Base-by-base conservation (phyloP, 1,140 invertebrate genomes). In the Drosophila carrolli region DNA sequence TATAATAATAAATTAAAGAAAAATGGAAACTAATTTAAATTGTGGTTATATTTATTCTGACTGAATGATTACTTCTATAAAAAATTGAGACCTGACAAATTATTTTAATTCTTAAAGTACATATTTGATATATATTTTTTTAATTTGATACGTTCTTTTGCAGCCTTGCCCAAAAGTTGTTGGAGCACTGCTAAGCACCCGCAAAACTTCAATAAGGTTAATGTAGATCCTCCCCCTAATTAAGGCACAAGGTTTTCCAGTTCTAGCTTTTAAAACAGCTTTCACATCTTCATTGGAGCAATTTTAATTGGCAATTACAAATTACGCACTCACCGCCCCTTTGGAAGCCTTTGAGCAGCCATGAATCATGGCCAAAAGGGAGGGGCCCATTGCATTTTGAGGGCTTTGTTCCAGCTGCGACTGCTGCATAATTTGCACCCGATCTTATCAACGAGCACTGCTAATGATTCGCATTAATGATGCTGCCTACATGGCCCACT, bases 391-490 rank as follows among this genome's bases (percentile, higher is more conserved):
- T 40, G 16, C 14, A 13, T 40, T 65, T 47, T n/a, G 6, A 37
- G 43, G 37, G 29, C 65, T 70, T 50, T 70, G 51, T 56, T 81
- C 16, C 38, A 32, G 61, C 44, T 66, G 59, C 57, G 35, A 40
- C 48, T 66, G 71, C 71, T 44, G 76, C 58, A 77, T 66, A 83
- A 89, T 88, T 88, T 88, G 84, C 83, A 88, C 84, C 76, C 80
- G 83, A 88, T 89, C 84, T 88, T 88, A 88, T 88, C 83, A 83
- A 67, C 84, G 65, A 43, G 72, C 80, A 77, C 54, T 77, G 83
- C 83, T 88, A 88, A 88, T 88, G 83, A 88, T 89, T 88, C 84
- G 65, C 83, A 89, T 88, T 88, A 89, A 89, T 88, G 83, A 88
- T 89, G 80, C 80, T 74, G 81, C 48, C 57, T 80, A 74, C 53